phyloP scores from a whole-genome alignment of 2,888 invertebrate species.

The Cenopis cana region DNA sequence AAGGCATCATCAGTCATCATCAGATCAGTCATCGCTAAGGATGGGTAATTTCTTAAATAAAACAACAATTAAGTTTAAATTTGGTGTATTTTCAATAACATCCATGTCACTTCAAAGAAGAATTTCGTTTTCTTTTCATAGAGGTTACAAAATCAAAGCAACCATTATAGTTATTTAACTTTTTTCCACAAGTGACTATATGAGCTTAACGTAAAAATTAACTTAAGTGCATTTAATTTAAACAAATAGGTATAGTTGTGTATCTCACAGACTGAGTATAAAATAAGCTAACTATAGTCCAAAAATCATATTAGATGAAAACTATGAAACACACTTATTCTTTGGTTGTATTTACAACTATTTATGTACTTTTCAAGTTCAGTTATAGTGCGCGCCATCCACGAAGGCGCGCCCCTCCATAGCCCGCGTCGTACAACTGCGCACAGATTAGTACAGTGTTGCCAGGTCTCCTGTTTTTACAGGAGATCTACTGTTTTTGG shows the following conservation, averaged over 20 bases:
- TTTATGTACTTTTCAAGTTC: slow-evolving; percentile 49
- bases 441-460: no score
- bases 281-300: slow-evolving; percentile 54
- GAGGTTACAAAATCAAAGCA: slow-evolving; percentile 32
- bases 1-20: no score
- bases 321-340: slow-evolving; percentile 56
- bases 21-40: no score
- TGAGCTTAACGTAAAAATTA: slow-evolving; percentile 47
- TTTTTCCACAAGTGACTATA: slow-evolving; percentile 50
- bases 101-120: slow-evolving; percentile 14
- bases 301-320: slow-evolving; percentile 39
- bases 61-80: slow-evolving; percentile 39
- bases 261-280: slow-evolving; percentile 67
- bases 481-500: no score
- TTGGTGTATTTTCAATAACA: slow-evolving; percentile 42
- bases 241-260: slow-evolving; percentile 55
- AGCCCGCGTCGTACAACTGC: no score
- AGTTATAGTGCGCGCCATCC: no score
- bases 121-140: background rate
- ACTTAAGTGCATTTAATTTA: slow-evolving; percentile 58
- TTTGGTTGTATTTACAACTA: slow-evolving; percentile 76
- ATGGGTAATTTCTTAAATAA: slow-evolving; percentile 34
- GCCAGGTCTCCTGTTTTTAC: no score
- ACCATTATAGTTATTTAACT: slow-evolving; percentile 45
- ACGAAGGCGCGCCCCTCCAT: no score